These are phyloP conservation scores for Cryptotis parvus DNA, from an alignment of 2,113 vertebrate species.

Conservation along the genomic window DNA sequence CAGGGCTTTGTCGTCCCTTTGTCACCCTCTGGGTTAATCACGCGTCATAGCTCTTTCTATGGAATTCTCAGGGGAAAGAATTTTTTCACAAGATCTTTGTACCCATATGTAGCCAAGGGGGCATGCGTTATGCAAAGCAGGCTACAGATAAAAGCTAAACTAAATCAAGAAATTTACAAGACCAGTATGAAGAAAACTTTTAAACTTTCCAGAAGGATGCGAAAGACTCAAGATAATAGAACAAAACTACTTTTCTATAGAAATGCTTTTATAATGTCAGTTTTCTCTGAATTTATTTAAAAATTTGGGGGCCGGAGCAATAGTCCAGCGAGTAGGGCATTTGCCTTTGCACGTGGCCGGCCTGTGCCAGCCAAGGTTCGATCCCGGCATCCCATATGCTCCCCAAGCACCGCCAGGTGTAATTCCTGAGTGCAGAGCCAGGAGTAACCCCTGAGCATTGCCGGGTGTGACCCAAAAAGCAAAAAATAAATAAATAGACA, in stretches of 20 bases:
- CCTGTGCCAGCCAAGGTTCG: too few relatives aligned
- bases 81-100: not conserved
- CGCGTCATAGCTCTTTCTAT: not conserved
- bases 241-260: not conserved
- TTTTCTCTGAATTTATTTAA: not conserved
- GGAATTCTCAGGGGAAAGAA: not conserved
- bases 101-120: not conserved
- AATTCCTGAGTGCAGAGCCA: too few relatives aligned
- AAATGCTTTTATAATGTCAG: not conserved
- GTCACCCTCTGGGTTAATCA: not conserved
- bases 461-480: too few relatives aligned
- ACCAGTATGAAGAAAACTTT: constrained; percentile 6
- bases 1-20: not conserved
- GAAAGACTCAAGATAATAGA: constrained; percentile 18
- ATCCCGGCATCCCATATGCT: too few relatives aligned
- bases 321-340: too few relatives aligned
- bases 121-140: not conserved
- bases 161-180: not conserved
- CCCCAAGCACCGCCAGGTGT: too few relatives aligned
- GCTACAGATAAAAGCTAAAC: not conserved
- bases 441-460: too few relatives aligned
- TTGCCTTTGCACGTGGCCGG: too few relatives aligned
- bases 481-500: too few relatives aligned
- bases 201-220: not conserved
- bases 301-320: too few relatives aligned